phyloP scores from a whole-genome alignment of 2,888 invertebrate genomes.

The Monopis laevigella region DNA sequence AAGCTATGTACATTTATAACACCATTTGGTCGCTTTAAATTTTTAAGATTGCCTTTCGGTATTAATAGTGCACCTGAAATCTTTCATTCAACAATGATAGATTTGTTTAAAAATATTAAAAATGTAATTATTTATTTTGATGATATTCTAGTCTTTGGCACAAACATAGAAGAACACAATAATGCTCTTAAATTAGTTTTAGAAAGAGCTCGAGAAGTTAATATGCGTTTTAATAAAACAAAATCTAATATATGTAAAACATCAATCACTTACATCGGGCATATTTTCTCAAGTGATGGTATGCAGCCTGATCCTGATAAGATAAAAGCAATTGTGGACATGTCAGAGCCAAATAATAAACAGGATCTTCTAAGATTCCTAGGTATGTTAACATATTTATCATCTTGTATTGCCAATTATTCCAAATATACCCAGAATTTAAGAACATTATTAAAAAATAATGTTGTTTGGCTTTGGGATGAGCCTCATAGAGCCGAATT shows the following conservation, averaged over 20 bases:
- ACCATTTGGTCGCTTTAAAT: slow-evolving; percentile 19
- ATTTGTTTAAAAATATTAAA: slow-evolving; percentile 17
- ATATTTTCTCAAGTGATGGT: slow-evolving; percentile 19
- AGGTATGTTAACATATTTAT: slow-evolving; percentile 21
- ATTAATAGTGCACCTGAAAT: slow-evolving; percentile 20
- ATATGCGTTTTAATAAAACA: slow-evolving; percentile 20
- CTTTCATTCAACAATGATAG: slow-evolving; percentile 19
- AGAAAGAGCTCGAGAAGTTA: slow-evolving; percentile 15
- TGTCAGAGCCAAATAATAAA: slow-evolving; percentile 16
- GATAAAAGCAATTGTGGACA: slow-evolving; percentile 18
- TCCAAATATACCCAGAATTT: slow-evolving; percentile 15
- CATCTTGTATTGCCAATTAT: slow-evolving; percentile 17
- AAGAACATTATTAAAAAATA: slow-evolving; percentile 21
- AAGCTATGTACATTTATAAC: slow-evolving; percentile 22
- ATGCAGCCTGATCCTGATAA: slow-evolving; percentile 15
- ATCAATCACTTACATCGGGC: slow-evolving; percentile 19
- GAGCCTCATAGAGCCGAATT: slow-evolving; percentile 21
- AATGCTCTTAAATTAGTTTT: not conserved
- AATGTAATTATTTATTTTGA: slow-evolving; percentile 19
- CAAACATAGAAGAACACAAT: slow-evolving; percentile 12
- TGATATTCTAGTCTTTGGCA: slow-evolving; percentile 19
- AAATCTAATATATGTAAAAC: slow-evolving; percentile 15
- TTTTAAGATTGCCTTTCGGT: slow-evolving; percentile 19
- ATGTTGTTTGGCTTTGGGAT: slow-evolving; percentile 23
- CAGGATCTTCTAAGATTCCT: slow-evolving; percentile 21